Percentiles rank a stretch among this genome's conserved stretches.
Conservation (phyloP, 2,888 invertebrate species). For the Ectropis crepuscularia region DNA sequence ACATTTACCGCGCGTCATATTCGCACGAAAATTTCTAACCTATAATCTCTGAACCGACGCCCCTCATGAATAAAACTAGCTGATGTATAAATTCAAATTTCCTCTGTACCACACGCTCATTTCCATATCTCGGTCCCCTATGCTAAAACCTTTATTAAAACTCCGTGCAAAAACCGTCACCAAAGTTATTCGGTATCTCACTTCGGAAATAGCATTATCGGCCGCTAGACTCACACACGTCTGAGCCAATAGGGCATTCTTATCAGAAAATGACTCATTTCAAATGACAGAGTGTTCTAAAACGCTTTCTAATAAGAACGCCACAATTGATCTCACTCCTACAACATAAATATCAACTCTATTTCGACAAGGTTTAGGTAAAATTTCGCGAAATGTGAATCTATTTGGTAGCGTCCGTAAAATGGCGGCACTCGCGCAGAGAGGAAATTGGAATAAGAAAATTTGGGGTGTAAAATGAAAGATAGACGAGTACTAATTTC, state of each 20-base stretch:
- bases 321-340: constrained; percentile 48
- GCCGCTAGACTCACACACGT: constrained; percentile 77
- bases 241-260: constrained; percentile 86
- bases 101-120: constrained; percentile 82
- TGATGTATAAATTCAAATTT: constrained; percentile 85
- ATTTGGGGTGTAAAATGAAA: constrained; percentile 91
- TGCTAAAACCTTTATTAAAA: constrained; percentile 76
- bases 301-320: constrained; percentile 67
- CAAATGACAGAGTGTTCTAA: constrained; percentile 86
- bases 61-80: constrained; percentile 82
- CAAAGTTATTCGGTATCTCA: constrained; percentile 79
- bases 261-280: constrained; percentile 91
- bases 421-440: constrained; percentile 70
- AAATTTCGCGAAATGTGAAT: constrained; percentile 40
- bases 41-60: constrained; percentile 57
- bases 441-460: constrained; percentile 91
- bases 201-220: constrained; percentile 83
- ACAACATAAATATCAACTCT: constrained; percentile 50
- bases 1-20: constrained; percentile 53
- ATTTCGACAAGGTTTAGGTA: constrained; percentile 30
- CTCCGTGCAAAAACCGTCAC: constrained; percentile 80
- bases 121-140: constrained; percentile 82
- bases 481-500: constrained; percentile 91
- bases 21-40: constrained; percentile 56
- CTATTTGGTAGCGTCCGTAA: constrained; percentile 59